Conservation (phyloP, 2,113 vertebrate species). For the Asarcornis scutulata region DNA sequence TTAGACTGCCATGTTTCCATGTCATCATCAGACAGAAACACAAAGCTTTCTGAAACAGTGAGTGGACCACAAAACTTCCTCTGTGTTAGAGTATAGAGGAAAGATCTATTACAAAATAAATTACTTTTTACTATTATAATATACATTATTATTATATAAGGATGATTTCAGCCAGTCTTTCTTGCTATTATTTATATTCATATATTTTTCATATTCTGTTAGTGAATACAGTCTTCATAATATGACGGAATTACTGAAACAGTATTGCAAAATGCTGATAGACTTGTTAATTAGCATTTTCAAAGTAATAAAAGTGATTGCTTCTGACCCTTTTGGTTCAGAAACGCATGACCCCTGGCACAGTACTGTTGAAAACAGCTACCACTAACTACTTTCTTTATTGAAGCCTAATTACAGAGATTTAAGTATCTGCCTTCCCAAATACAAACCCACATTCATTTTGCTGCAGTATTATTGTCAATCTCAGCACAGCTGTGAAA, state of each 20-base stretch:
- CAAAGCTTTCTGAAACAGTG: background rate
- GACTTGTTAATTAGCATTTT: constrained; percentile 20
- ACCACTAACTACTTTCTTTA: constrained; percentile 6
- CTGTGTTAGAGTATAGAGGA: background rate
- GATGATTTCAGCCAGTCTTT: background rate
- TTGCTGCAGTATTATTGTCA: background rate
- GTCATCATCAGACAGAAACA: background rate
- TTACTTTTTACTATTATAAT: background rate
- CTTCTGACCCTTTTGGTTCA: constrained; percentile 3
- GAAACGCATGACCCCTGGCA: background rate
- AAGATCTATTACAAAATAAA: background rate
- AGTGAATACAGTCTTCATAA: background rate
- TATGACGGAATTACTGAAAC: background rate
- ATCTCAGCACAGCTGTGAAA: background rate
- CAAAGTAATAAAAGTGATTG: constrained; percentile 10
- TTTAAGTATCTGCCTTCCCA: constrained; percentile 1
- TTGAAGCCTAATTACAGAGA: constrained; percentile 8
- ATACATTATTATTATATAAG: background rate
- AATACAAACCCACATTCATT: background rate
- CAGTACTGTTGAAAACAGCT: background rate
- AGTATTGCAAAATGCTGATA: constrained; percentile 18
- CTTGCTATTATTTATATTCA: background rate
- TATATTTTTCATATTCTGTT: constrained; percentile 1
- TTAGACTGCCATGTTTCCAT: background rate
- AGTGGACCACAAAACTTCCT: background rate